Evolutionary conservation across 2,797 vertebrate genomes (phyloP), one percentile per base, ranked within the genome.

Genomic region (Heterohyrax brucei): DNA sequence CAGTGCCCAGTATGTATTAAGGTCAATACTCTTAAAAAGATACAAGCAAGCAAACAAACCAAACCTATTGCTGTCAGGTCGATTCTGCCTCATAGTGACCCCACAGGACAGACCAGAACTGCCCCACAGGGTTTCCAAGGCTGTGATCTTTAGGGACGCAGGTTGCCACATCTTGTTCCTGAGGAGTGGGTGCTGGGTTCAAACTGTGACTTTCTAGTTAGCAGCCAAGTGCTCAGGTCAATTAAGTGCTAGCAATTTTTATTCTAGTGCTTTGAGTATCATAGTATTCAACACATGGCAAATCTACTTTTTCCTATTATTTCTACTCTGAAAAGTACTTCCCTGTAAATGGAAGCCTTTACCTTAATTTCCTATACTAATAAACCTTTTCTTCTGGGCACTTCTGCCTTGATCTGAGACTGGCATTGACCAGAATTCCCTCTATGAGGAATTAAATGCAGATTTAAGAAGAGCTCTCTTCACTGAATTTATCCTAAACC

Each of bases 371-470:
- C 44, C 26, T 19, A 78, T 8, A 75, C 33, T 82, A 90, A 61
- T 64, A n/a, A 18, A 28, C 12, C 22, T 56, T 78, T 95, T 62
- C 77, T 89, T 61, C 77, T 75, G 93, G 53, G 53, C 22, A 78
- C 30, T 50, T 89, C 44, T 76, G 75, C 33, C 30, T 2, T 22
- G 21, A 80, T 85, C 46, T 5, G 82, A 96, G 33, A 66, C 33
- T 44, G 83, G 56, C 30, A 19, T 1, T 33, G 39, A 56, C 80
- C 56, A 50, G 64, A 89, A 33, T 78, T 87, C 6, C 53, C 18
- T 86, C 89, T 84, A 12, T 24, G 30, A 79, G 84, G 61, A 87
- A 84, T 72, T 87, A 53, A 28, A 62, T 61, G 72, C 48, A 84
- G 18, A n/a, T 59, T 75, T 26, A 82, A 70, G 39, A 75, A 72